Conservation (phyloP, 2,888 invertebrate genomes). For the Folsomia candida region DNA sequence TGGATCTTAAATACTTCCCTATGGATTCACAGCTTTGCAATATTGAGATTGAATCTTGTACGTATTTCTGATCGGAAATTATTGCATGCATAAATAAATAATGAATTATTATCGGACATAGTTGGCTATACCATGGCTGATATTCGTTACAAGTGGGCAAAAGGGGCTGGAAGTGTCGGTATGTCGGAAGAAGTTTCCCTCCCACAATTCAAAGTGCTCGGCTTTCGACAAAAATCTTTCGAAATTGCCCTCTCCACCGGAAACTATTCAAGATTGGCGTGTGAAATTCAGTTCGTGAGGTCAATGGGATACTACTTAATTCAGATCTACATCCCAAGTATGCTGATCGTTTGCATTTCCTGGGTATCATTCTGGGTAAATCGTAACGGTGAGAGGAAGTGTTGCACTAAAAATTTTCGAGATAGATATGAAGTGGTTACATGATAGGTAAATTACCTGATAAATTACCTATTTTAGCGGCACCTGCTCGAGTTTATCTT, state of each 20-base stretch:
- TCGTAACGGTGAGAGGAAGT: too few relatives aligned
- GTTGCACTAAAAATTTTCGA: too few relatives aligned
- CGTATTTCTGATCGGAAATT: conserved; percentile 66
- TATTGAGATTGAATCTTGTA: conserved; percentile 97
- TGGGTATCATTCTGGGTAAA: conserved; percentile 1
- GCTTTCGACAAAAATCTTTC: conserved; percentile 90
- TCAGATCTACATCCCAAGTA: not conserved
- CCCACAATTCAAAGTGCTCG: conserved; percentile 95
- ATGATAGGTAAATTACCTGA: too few relatives aligned
- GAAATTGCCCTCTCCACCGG: conserved; percentile 94
- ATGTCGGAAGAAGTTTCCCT: conserved; percentile 91
- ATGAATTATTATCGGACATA: conserved; percentile 55
- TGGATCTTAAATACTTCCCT: conserved; percentile 94
- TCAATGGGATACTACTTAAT: conserved; percentile 4
- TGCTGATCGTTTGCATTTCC: not conserved
- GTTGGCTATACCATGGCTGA: conserved; percentile 98
- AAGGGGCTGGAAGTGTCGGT: conserved; percentile 79
- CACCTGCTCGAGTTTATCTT: not conserved
- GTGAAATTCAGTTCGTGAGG: not conserved
- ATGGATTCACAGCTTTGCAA: conserved; percentile 94
- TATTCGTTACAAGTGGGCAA: conserved; percentile 96
- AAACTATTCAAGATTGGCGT: conserved; percentile 55
- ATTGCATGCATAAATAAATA: not conserved
- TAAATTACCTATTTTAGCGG: too few relatives aligned
- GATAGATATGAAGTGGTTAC: too few relatives aligned